phyloP scores from a whole-genome alignment of 64 coral and sea anemone species.

The Actinia tenebrosa region DNA sequence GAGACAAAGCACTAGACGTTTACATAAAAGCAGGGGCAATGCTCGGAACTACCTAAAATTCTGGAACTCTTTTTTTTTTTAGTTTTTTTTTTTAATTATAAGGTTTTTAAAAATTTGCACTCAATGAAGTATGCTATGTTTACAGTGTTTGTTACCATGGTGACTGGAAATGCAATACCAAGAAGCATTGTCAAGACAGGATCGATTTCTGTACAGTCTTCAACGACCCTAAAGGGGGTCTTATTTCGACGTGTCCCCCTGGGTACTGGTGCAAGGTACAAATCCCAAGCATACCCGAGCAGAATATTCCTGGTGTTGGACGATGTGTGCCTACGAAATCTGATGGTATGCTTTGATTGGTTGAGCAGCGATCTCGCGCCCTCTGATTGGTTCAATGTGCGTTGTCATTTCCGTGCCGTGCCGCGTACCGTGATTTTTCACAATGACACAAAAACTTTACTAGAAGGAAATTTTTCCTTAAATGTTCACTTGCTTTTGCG shows the following conservation, averaged over 20 bases:
- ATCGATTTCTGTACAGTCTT: conserved; percentile 24
- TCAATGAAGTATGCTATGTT: neutral
- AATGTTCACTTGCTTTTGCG: too few relatives aligned
- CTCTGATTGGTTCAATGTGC: neutral
- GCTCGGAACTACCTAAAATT: too few relatives aligned
- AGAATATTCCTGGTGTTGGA: conserved; percentile 63
- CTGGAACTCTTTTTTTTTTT: too few relatives aligned
- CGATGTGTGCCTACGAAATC: conserved; percentile 36
- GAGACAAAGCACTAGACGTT: too few relatives aligned
- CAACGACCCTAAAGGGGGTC: neutral
- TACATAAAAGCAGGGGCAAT: too few relatives aligned
- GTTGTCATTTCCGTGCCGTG: too few relatives aligned
- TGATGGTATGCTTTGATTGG: conserved; percentile 28
- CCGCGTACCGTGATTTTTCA: too few relatives aligned
- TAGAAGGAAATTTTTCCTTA: too few relatives aligned
- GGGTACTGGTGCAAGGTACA: conserved; percentile 73
- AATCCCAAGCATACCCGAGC: conserved; percentile 78
- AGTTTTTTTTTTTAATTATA: too few relatives aligned
- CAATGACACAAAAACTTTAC: too few relatives aligned
- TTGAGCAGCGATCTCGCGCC: too few relatives aligned
- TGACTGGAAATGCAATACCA: conserved; percentile 53
- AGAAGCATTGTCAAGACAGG: conserved; percentile 41
- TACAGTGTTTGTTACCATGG: conserved; percentile 63
- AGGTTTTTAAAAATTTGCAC: too few relatives aligned
- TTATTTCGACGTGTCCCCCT: conserved; percentile 66